Evolutionary conservation across 2,113 vertebrate genomes (phyloP).

Genomic region (Alaudala cheleensis): DNA sequence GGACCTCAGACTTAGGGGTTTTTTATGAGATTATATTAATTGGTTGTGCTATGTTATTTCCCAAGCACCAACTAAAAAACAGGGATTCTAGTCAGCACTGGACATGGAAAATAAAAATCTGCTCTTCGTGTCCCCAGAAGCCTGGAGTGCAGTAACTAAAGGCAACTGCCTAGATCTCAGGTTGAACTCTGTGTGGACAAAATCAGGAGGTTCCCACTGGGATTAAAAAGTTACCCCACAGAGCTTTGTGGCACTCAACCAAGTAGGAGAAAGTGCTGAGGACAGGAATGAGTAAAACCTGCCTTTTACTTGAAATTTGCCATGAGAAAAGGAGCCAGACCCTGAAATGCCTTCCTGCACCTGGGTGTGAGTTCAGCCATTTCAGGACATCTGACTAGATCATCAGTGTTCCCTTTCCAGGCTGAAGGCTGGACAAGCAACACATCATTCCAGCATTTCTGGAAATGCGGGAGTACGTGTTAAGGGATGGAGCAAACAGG

Average conservation of each 20-base stretch:
- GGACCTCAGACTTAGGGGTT: neutral
- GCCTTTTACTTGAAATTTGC: neutral
- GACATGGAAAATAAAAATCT: neutral
- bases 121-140: neutral
- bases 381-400: neutral
- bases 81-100: neutral
- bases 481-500: neutral
- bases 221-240: neutral
- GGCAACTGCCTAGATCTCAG: neutral
- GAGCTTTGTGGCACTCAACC: neutral
- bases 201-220: neutral
- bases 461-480: fast-evolving
- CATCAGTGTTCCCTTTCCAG: neutral
- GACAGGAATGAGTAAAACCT: neutral
- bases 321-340: neutral
- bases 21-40: neutral
- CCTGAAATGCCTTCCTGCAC: neutral
- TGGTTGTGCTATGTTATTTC: neutral
- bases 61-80: neutral
- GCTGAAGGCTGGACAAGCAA: neutral
- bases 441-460: neutral
- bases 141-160: neutral
- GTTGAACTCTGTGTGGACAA: neutral
- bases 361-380: neutral
- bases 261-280: neutral